These are phyloP conservation scores for Trachelus tabidus DNA, from an alignment of 2,888 invertebrate species.

Conservation along the genomic window DNA sequence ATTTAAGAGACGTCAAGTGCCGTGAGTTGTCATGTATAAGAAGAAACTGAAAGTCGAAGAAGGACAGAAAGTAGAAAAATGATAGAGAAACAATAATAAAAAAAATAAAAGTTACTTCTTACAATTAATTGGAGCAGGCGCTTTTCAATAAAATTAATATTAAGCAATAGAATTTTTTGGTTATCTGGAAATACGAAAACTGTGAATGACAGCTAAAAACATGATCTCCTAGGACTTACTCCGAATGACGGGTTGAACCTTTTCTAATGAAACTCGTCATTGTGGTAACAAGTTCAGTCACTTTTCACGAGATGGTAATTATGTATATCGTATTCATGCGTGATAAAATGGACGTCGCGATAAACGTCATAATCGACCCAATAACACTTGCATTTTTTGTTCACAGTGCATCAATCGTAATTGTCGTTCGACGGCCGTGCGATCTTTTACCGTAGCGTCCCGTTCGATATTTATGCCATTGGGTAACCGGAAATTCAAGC, in stretches of 20 bases:
- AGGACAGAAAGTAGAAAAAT: too few species aligned
- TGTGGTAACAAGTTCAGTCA: slow-evolving; percentile 14
- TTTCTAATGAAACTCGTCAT: slow-evolving; percentile 65
- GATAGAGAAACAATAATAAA: too few species aligned
- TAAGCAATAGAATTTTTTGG: not conserved
- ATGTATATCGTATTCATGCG: not conserved
- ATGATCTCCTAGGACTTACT: slow-evolving; percentile 57
- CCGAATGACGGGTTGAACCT: slow-evolving; percentile 64
- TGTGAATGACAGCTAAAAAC: not conserved
- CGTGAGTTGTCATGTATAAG: too few species aligned
- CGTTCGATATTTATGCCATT: not conserved
- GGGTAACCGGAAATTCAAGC: not conserved
- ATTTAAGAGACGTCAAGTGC: not conserved
- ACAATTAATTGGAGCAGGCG: too few species aligned
- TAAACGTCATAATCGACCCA: slow-evolving; percentile 3
- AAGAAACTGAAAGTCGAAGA: too few species aligned
- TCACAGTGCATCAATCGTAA: not conserved
- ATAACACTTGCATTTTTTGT: slow-evolving; percentile 14
- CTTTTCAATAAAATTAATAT: too few species aligned
- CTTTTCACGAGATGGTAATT: not conserved
- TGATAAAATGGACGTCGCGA: slow-evolving; percentile 13
- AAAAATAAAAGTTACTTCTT: too few species aligned
- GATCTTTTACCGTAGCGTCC: not conserved
- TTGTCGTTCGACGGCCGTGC: not conserved
- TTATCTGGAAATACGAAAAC: not conserved